Evolutionary conservation across 2,113 vertebrate genomes (phyloP).

Genomic region (Hydrochoerus hydrochaeris): DNA sequence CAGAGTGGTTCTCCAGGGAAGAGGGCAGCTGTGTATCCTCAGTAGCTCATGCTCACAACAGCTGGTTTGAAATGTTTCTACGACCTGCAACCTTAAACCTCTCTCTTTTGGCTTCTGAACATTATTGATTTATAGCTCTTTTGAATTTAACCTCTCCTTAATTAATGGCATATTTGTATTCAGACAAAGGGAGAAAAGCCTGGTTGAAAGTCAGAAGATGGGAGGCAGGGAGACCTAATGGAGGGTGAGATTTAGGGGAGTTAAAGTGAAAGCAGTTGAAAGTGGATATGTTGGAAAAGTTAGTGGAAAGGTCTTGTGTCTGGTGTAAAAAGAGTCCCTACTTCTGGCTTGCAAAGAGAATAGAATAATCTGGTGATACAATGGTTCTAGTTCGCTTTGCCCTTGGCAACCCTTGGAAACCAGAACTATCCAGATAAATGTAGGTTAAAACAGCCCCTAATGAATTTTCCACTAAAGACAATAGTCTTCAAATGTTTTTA

Average conservation of each 20-base stretch:
- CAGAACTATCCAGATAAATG: not conserved
- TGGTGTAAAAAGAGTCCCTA: not conserved
- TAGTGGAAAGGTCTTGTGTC: not conserved
- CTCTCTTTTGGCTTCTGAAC: not conserved
- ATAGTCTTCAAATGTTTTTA: not conserved
- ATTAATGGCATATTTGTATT: not conserved
- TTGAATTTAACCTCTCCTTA: not conserved
- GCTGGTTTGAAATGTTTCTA: conserved; percentile 22
- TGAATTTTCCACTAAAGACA: not conserved
- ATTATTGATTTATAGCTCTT: not conserved
- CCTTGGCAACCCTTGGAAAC: not conserved
- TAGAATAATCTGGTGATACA: not conserved
- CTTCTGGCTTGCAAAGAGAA: not conserved
- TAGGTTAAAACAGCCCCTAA: not conserved
- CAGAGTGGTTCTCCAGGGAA: not conserved
- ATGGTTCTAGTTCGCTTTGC: conserved; percentile 19
- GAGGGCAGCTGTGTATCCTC: not conserved
- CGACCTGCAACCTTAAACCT: not conserved
- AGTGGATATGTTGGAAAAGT: not conserved
- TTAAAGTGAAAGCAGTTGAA: not conserved
- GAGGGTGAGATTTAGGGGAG: not conserved
- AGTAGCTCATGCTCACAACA: not conserved
- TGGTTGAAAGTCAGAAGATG: not conserved
- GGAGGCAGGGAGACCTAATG: not conserved
- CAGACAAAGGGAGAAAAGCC: not conserved